phyloP scores from a whole-genome alignment of 2,888 invertebrate genomes.

The Nephrotoma flavescens region DNA sequence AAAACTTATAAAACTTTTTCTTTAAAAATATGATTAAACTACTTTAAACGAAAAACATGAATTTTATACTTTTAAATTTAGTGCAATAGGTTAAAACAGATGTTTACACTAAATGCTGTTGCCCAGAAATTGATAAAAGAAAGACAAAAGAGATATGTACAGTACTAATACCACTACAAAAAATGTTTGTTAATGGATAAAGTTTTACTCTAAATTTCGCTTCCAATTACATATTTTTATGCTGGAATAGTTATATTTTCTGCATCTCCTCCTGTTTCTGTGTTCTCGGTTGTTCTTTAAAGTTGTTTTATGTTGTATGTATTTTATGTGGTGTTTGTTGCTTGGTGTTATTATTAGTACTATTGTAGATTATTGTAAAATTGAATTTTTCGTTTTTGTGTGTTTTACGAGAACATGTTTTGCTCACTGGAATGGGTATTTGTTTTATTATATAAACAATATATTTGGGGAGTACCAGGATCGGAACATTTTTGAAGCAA shows the following conservation, averaged over 20 bases:
- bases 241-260: background rate
- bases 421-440: background rate
- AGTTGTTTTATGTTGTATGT: background rate
- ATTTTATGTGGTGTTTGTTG: background rate
- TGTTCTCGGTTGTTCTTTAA: background rate
- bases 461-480: background rate
- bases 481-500: background rate
- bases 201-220: background rate
- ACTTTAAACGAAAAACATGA: background rate
- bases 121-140: background rate
- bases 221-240: background rate
- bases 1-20: background rate
- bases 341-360: background rate
- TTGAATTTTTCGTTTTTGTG: background rate
- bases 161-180: background rate
- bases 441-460: background rate
- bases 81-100: background rate
- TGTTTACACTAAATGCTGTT: background rate
- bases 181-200: background rate
- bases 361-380: background rate
- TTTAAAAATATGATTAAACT: background rate
- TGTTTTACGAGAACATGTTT: background rate
- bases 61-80: background rate
- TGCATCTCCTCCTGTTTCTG: background rate
- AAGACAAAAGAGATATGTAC: background rate